These are phyloP conservation scores for Pseudachorutes palmiensis DNA, from an alignment of 1,140 invertebrate species.

Conservation along the genomic window DNA sequence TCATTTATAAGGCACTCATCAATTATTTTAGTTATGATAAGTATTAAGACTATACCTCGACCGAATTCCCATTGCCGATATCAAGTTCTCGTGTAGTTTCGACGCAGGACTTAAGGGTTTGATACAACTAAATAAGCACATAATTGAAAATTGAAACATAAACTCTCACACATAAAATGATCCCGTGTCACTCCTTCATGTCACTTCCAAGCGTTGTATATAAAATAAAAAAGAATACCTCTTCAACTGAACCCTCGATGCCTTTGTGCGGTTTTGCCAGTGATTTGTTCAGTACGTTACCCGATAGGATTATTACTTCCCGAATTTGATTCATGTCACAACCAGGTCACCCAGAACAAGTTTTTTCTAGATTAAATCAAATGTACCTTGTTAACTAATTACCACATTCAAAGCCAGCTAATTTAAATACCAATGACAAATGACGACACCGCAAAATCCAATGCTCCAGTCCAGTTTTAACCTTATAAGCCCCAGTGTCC, in stretches of 20 bases:
- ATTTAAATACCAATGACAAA: no score
- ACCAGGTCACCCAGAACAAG: no score
- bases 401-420: no score
- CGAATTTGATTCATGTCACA: neutral
- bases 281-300: constrained; percentile 32
- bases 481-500: no score
- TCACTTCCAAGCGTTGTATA: neutral
- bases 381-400: no score
- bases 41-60: constrained; percentile 25
- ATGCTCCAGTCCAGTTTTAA: no score
- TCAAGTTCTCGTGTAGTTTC: constrained; percentile 14
- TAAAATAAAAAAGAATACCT: constrained; percentile 12
- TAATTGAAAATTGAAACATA: neutral
- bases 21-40: constrained; percentile 45
- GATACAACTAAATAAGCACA: constrained; percentile 53
- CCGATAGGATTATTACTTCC: constrained; percentile 26
- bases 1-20: constrained; percentile 57
- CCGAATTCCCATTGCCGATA: constrained; percentile 18
- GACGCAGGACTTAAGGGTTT: constrained; percentile 56
- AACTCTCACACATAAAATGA: no score
- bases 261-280: constrained; percentile 29
- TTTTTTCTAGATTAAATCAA: no score
- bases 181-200: neutral
- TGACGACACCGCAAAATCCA: no score
- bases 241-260: constrained; percentile 22